Conservation (phyloP, 1,140 invertebrate genomes). For the Aleiodes sp. region DNA sequence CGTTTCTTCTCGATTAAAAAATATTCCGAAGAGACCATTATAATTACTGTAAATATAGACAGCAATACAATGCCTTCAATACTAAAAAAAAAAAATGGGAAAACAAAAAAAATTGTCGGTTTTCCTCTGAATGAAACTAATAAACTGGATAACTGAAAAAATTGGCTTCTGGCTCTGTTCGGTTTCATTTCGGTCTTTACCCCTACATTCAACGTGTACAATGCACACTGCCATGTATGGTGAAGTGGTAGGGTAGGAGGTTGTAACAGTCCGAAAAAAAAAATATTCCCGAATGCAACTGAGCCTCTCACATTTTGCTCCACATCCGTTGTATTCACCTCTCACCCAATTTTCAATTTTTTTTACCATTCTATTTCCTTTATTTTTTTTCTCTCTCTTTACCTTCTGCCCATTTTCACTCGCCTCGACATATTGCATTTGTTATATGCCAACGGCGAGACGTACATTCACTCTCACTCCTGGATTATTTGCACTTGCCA, state of each 20-base stretch:
- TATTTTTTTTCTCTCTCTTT: constrained; percentile 21
- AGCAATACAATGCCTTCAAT: background rate
- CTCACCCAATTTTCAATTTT: constrained; percentile 18
- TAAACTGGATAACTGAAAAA: constrained; percentile 63
- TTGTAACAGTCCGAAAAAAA: constrained; percentile 17
- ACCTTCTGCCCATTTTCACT: constrained; percentile 42
- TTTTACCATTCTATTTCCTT: background rate
- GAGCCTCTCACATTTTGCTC: constrained; percentile 6
- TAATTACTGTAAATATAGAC: background rate
- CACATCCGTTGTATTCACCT: constrained; percentile 18
- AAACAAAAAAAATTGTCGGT: background rate
- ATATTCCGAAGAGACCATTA: no score
- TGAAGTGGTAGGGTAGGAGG: background rate
- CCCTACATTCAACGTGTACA: constrained; percentile 21
- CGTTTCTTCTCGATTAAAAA: no score
- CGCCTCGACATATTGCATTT: constrained; percentile 56
- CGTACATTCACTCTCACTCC: constrained; percentile 21
- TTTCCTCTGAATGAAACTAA: constrained; percentile 60
- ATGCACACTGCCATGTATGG: background rate
- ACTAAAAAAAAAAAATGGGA: background rate
- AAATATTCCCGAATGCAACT: constrained; percentile 25
- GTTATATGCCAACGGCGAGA: constrained; percentile 43
- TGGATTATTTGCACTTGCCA: constrained; percentile 16
- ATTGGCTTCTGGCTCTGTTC: constrained; percentile 61
- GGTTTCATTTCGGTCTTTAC: constrained; percentile 55